Conservation (phyloP, 2,797 vertebrate species). For the Morelia viridis region DNA sequence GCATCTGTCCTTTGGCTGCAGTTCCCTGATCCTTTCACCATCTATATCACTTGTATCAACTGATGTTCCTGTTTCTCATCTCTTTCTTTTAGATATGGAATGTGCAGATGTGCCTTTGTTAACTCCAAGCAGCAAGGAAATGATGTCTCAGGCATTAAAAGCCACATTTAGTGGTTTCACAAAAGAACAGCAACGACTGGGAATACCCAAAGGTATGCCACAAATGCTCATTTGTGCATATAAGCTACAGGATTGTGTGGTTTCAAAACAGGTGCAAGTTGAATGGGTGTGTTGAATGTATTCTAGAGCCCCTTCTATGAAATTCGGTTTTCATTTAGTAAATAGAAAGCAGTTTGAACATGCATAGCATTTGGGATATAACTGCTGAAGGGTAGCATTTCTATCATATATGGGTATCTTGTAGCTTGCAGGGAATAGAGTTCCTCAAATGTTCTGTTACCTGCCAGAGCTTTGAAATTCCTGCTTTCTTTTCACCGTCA, state of each 20-base stretch:
- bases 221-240: neutral
- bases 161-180: conserved; percentile 97
- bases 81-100: conserved; percentile 86
- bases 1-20: too few species aligned
- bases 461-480: neutral
- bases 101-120: conserved; percentile 94
- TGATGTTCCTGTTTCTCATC: conserved; percentile 15
- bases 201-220: conserved; percentile 92
- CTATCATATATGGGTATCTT: neutral
- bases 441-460: neutral
- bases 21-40: neutral
- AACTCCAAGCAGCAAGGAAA: conserved; percentile 98
- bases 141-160: conserved; percentile 98
- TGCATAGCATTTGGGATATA: neutral
- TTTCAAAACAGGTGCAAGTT: neutral
- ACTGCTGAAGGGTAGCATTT: neutral
- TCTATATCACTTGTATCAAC: neutral
- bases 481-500: neutral
- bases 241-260: rapidly evolving
- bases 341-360: neutral
- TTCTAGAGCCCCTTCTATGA: neutral
- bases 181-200: conserved; percentile 93
- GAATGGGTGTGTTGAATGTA: neutral
- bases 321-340: neutral
- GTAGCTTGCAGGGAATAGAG: neutral